Evolutionary conservation across 2,797 vertebrate species (phyloP).

Genomic region (Coregonus ussuriensis): DNA sequence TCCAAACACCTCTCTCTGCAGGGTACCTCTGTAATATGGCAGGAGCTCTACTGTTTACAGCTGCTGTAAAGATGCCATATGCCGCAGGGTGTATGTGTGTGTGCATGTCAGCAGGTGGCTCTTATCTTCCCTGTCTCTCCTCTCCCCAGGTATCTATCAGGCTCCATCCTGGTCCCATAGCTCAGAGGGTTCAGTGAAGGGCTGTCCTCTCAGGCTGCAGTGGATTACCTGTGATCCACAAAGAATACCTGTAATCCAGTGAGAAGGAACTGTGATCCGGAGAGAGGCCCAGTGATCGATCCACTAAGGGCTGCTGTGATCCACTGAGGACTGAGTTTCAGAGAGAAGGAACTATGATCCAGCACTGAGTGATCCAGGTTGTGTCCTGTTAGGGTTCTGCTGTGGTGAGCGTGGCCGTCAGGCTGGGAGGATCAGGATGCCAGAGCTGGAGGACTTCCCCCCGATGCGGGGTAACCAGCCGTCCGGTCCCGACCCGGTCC

Average conservation of each 20-base stretch:
- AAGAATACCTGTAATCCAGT: not conserved
- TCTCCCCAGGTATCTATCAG: slow-evolving; percentile 54
- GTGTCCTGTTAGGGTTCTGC: not conserved
- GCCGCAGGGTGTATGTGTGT: too few species aligned
- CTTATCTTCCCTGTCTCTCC: slow-evolving; percentile 28
- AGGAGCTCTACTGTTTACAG: too few species aligned
- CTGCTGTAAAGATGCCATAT: too few species aligned
- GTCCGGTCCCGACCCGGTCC: slow-evolving; percentile 70
- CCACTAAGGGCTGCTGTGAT: not conserved
- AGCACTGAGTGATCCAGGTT: not conserved
- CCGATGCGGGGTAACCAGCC: slow-evolving; percentile 50
- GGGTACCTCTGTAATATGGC: too few species aligned
- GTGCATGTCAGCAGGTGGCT: slow-evolving; percentile 9
- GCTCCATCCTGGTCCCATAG: not conserved
- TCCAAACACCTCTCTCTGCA: too few species aligned
- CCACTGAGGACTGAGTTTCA: not conserved
- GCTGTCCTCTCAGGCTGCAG: not conserved
- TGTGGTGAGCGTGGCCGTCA: slow-evolving; percentile 13
- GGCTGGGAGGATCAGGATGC: slow-evolving; percentile 80
- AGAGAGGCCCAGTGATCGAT: too few species aligned
- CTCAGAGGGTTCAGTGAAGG: not conserved
- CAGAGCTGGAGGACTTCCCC: slow-evolving; percentile 81
- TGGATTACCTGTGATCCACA: not conserved
- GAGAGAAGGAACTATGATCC: too few species aligned
- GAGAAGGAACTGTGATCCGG: too few species aligned